Percentiles rank a stretch among this genome's conserved stretches.
Evolutionary conservation across 2,888 invertebrate genomes (phyloP).

Genomic region (Gisinianus flammeolus): DNA sequence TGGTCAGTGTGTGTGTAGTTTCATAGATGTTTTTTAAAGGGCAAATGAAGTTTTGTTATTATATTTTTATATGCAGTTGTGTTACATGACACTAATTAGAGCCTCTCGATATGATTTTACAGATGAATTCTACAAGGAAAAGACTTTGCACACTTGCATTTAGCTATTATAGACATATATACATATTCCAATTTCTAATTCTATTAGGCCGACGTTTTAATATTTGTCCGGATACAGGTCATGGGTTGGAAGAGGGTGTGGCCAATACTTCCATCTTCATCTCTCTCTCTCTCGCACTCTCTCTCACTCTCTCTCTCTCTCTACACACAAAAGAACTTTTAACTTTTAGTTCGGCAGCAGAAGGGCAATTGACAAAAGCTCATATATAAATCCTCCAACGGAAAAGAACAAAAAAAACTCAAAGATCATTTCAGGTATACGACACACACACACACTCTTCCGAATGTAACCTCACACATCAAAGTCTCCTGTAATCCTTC

Average conservation of each 20-base stretch:
- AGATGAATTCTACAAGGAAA: background rate
- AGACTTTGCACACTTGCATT: too few relatives aligned
- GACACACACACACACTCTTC: too few relatives aligned
- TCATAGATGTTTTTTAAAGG: background rate
- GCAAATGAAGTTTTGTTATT: background rate
- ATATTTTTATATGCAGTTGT: background rate
- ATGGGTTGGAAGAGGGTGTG: constrained; percentile 22
- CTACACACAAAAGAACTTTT: background rate
- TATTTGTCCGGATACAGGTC: constrained; percentile 29
- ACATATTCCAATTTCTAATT: too few relatives aligned
- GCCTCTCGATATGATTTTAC: background rate
- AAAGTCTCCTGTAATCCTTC: background rate
- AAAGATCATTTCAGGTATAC: too few relatives aligned
- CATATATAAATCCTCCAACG: background rate
- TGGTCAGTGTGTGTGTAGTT: background rate
- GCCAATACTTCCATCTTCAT: background rate
- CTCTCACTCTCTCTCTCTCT: background rate
- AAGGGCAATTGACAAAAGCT: background rate
- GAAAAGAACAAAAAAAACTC: background rate
- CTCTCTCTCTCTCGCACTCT: background rate
- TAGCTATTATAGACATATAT: too few relatives aligned
- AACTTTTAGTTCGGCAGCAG: background rate
- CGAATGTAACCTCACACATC: background rate
- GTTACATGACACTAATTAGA: background rate
- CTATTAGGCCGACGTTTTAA: too few relatives aligned